phyloP scores from a whole-genome alignment of 2,113 vertebrate genomes.

The Mustela nigripes region DNA sequence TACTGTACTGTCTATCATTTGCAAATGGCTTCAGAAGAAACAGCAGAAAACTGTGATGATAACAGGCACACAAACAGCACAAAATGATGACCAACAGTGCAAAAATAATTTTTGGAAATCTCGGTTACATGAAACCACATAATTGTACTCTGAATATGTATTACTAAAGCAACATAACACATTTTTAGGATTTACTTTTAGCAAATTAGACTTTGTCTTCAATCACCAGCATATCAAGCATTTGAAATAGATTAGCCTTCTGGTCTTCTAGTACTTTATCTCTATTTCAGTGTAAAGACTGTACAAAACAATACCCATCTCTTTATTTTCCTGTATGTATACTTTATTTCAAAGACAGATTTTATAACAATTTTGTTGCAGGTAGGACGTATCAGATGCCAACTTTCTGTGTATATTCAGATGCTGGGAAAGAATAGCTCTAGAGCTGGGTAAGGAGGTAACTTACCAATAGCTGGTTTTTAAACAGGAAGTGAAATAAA shows the following conservation, averaged over 20 bases:
- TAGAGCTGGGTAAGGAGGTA: not conserved
- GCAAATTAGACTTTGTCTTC: constrained; percentile 21
- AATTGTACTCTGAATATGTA: not conserved
- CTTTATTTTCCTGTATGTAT: not conserved
- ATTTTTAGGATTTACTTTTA: not conserved
- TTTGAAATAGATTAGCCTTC: not conserved
- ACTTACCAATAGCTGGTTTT: not conserved
- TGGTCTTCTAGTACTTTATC: not conserved
- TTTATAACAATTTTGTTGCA: not conserved
- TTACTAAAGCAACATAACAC: not conserved
- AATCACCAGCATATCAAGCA: not conserved
- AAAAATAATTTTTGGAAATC: constrained; percentile 4
- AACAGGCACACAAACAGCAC: not conserved
- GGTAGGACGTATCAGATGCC: not conserved
- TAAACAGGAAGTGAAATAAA: not conserved
- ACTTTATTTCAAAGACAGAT: not conserved
- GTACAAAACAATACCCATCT: not conserved
- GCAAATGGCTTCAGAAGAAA: constrained; percentile 19
- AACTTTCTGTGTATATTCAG: not conserved
- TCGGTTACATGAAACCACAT: not conserved
- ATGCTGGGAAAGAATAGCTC: not conserved
- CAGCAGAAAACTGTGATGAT: not conserved
- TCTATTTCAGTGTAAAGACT: not conserved
- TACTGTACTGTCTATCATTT: not conserved
- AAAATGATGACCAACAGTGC: not conserved